These are phyloP conservation scores for Melolontha melolontha DNA, from an alignment of 2,888 invertebrate genomes.

Conservation along the genomic window DNA sequence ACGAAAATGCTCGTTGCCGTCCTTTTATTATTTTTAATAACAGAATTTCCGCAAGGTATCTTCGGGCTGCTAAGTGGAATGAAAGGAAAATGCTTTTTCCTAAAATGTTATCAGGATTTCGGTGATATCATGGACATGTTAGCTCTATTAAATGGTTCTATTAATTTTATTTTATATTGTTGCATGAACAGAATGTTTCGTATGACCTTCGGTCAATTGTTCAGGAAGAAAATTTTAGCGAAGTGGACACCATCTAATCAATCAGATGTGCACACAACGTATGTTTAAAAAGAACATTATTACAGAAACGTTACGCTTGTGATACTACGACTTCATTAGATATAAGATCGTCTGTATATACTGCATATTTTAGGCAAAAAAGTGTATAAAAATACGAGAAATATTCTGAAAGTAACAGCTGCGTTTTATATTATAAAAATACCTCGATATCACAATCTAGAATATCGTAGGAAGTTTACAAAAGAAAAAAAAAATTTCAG, in stretches of 20 bases:
- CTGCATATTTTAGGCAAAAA: too few relatives aligned
- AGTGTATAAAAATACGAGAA: too few relatives aligned
- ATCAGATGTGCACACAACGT: conserved; percentile 75
- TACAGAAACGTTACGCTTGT: conserved; percentile 1
- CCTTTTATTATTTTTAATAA: conserved; percentile 85
- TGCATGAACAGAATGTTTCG: conserved; percentile 95
- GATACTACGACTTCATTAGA: conserved; percentile 2
- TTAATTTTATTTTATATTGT: conserved; percentile 94
- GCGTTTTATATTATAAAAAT: too few relatives aligned
- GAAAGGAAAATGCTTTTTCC: conserved; percentile 78
- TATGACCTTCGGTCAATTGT: conserved; percentile 79
- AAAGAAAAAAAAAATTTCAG: too few relatives aligned
- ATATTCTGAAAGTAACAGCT: too few relatives aligned
- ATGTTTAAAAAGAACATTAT: conserved; percentile 65
- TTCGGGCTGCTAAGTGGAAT: conserved; percentile 74
- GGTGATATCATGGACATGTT: conserved; percentile 92
- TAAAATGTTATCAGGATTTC: conserved; percentile 82
- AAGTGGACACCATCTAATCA: conserved; percentile 72
- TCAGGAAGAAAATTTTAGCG: conserved; percentile 72
- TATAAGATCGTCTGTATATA: not conserved
- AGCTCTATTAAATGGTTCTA: conserved; percentile 90
- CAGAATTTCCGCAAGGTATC: conserved; percentile 83
- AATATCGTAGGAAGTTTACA: too few relatives aligned
- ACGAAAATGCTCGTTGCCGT: conserved; percentile 92
- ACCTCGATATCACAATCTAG: too few relatives aligned